These are phyloP conservation scores for Eulimnadia texana DNA, from an alignment of 1,140 invertebrate genomes.

Conservation along the genomic window DNA sequence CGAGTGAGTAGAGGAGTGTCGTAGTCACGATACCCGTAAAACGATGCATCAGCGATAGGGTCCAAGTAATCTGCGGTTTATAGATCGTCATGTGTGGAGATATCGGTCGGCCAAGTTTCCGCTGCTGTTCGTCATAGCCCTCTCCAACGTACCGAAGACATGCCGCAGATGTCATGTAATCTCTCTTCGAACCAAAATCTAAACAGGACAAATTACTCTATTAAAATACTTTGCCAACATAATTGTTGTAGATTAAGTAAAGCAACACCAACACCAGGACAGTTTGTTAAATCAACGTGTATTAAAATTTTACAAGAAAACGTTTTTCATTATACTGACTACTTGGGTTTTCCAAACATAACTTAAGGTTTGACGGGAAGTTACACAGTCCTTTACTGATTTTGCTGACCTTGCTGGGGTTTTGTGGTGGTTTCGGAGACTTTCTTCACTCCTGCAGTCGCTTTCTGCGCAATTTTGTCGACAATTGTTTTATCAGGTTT, in stretches of 20 bases:
- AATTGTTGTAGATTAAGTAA: too few species aligned
- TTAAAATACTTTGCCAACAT: too few species aligned
- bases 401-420: neutral
- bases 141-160: slow-evolving; percentile 27
- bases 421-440: neutral
- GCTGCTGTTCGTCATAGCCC: slow-evolving; percentile 48
- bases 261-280: too few species aligned
- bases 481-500: neutral
- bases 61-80: slow-evolving; percentile 52
- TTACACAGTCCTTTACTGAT: neutral
- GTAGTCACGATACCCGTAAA: slow-evolving; percentile 44
- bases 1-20: neutral
- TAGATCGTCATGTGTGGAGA: slow-evolving; percentile 84
- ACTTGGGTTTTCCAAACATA: too few species aligned
- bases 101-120: slow-evolving; percentile 50
- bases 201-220: too few species aligned
- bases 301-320: too few species aligned
- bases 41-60: slow-evolving; percentile 67
- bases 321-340: too few species aligned
- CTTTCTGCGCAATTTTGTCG: neutral
- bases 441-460: neutral
- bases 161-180: too few species aligned
- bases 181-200: too few species aligned
- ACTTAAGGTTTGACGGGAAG: too few species aligned
- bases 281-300: too few species aligned